A percentile compares a stretch with the other conserved stretches of the same genome.
Evolutionary conservation across 2,113 vertebrate species (phyloP).

Genomic region (Pterophyllum scalare): DNA sequence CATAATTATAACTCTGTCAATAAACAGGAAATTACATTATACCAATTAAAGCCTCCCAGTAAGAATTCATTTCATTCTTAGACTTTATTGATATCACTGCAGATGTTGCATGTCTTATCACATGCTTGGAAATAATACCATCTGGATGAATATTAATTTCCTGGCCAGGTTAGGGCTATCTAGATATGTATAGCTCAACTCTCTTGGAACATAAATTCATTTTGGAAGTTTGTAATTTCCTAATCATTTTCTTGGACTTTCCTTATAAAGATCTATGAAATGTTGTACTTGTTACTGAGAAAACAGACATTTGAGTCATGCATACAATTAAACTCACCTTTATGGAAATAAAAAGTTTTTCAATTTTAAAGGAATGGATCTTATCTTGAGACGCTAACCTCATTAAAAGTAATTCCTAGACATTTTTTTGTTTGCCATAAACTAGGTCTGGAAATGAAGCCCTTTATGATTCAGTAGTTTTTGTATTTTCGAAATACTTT

Average conservation of each 20-base stretch:
- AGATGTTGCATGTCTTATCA: not conserved
- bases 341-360: too few species aligned
- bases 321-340: too few species aligned
- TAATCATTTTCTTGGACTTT: not conserved
- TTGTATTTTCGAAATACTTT: too few species aligned
- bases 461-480: too few species aligned
- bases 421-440: too few species aligned
- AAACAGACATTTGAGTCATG: too few species aligned
- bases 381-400: too few species aligned
- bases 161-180: not conserved
- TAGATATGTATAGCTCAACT: not conserved
- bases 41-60: not conserved
- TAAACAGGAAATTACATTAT: not conserved
- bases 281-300: not conserved
- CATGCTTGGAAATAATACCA: not conserved
- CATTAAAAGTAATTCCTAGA: too few species aligned
- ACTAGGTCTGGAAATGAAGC: too few species aligned
- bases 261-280: not conserved
- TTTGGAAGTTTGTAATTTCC: not conserved
- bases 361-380: too few species aligned
- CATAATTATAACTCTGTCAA: not conserved
- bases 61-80: not conserved
- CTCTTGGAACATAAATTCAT: too few species aligned
- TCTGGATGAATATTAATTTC: not conserved
- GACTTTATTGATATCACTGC: not conserved